phyloP scores from a whole-genome alignment of 2,113 vertebrate genomes.

The Sarotherodon lohbergeri region DNA sequence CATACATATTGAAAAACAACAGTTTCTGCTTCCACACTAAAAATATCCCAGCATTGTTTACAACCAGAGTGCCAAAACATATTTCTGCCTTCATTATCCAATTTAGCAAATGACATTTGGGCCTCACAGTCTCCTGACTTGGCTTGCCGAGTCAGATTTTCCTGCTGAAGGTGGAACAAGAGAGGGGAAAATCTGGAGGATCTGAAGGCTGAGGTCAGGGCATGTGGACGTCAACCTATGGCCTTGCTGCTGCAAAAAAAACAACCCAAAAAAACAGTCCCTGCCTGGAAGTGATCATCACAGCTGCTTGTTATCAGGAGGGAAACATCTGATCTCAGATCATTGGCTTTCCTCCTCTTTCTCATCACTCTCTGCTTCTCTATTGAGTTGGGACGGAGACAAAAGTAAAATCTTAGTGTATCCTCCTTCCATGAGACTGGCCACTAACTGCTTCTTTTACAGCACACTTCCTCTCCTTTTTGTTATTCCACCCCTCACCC shows the following conservation, averaged over 20 bases:
- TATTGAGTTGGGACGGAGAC: neutral
- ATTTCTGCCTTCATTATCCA: slow-evolving; percentile 41
- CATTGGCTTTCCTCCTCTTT: neutral
- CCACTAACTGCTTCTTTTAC: slow-evolving; percentile 45
- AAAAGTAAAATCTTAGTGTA: slow-evolving; percentile 33
- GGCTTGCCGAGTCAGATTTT: neutral
- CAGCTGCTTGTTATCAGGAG: slow-evolving; percentile 52
- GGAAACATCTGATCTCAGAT: slow-evolving; percentile 66
- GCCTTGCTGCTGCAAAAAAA: slow-evolving; percentile 9
- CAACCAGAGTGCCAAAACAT: slow-evolving; percentile 21
- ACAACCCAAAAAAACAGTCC: neutral
- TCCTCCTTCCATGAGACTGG: slow-evolving; percentile 20
- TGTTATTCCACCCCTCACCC: slow-evolving; percentile 22
- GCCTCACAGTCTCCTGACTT: slow-evolving; percentile 55
- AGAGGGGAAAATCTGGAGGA: neutral
- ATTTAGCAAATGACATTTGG: slow-evolving; percentile 67
- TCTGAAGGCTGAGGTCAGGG: slow-evolving; percentile 10
- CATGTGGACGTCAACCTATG: slow-evolving; percentile 33
- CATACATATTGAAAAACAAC: neutral
- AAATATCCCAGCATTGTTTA: slow-evolving; percentile 52
- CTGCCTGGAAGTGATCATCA: slow-evolving; percentile 47
- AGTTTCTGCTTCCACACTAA: neutral
- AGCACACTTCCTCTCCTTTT: slow-evolving; percentile 41
- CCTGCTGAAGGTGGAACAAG: neutral
- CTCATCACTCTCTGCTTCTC: neutral